Conservation (phyloP, 92 coral and sea anemone species). For the Umimayanthus chanpuru region DNA sequence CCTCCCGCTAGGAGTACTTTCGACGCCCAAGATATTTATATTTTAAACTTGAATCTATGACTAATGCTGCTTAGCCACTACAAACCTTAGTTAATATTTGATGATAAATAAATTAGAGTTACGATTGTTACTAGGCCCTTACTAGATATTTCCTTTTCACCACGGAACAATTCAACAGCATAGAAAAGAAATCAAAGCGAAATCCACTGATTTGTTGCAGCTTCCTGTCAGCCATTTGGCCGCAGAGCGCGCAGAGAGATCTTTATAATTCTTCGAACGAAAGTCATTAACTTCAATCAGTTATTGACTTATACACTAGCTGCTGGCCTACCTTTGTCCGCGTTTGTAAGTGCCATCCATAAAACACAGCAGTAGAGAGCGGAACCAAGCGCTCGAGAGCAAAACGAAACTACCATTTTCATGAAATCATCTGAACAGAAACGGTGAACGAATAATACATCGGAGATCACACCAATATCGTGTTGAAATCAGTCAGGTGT, state of each 20-base stretch:
- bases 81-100: background rate
- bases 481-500: conserved; percentile 15
- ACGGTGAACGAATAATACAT: no score
- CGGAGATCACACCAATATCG: background rate
- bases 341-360: background rate
- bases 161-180: no score
- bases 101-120: background rate
- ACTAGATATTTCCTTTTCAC: background rate
- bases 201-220: background rate
- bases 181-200: background rate
- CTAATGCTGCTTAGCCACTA: no score
- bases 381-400: background rate
- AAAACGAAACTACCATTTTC: background rate
- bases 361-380: conserved; percentile 3
- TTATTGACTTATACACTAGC: background rate
- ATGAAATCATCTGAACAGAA: background rate
- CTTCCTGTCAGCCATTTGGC: background rate
- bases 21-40: background rate
- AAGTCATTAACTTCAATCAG: background rate
- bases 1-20: background rate
- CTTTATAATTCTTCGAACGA: background rate
- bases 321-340: background rate
- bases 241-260: no score
- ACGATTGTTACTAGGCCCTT: background rate
- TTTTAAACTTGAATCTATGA: background rate